Evolutionary conservation across 2,113 vertebrate genomes (phyloP).

Genomic region (Triplophysa rosa): DNA sequence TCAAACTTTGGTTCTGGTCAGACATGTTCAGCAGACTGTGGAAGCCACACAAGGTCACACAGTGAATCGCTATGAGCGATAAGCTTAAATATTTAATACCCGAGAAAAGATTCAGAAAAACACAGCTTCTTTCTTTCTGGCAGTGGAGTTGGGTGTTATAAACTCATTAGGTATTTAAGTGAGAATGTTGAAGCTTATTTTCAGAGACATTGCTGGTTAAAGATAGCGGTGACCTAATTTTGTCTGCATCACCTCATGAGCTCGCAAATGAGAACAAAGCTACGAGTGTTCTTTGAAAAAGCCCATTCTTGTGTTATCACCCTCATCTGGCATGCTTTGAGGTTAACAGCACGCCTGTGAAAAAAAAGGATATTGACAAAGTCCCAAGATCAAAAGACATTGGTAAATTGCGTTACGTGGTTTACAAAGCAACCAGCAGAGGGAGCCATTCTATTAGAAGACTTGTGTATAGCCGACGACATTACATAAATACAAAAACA

Average conservation of each 20-base stretch:
- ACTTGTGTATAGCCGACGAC: background rate
- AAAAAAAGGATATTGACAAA: background rate
- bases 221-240: conserved; percentile 19
- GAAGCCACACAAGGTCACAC: conserved; percentile 19
- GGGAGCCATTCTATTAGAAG: conserved; percentile 36
- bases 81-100: conserved; percentile 36
- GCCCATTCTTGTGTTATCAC: background rate
- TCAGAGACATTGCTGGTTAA: background rate
- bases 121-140: background rate
- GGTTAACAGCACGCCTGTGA: conserved; percentile 20
- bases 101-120: conserved; percentile 20
- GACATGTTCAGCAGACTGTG: conserved; percentile 14
- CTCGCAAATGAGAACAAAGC: conserved; percentile 20
- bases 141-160: background rate
- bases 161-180: background rate
- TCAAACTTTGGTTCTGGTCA: background rate
- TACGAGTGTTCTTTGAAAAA: background rate
- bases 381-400: conserved; percentile 18
- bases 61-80: background rate
- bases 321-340: conserved; percentile 20
- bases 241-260: background rate
- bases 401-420: background rate
- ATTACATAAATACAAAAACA: conserved; percentile 41
- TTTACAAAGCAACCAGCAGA: conserved; percentile 31
- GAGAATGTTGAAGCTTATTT: conserved; percentile 11